Conservation (phyloP, 2,113 vertebrate genomes). For the Lonchura striata region DNA sequence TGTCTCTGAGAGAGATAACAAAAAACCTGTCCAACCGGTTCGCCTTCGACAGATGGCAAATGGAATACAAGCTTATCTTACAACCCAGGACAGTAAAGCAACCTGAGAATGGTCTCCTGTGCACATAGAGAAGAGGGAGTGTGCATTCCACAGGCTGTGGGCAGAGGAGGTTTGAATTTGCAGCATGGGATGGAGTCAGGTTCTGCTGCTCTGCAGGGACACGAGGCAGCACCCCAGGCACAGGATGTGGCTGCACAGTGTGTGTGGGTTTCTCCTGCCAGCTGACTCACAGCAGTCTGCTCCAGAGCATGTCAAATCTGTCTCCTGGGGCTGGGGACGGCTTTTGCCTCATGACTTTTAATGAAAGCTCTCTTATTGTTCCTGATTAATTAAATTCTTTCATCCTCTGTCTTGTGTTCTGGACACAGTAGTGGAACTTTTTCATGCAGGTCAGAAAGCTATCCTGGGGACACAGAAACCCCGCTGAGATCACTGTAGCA, state of each 20-base stretch:
- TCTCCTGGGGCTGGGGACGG: constrained; percentile 29
- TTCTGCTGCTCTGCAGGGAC: background rate
- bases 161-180: background rate
- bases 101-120: background rate
- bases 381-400: constrained; percentile 47
- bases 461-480: constrained; percentile 13
- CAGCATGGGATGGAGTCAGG: background rate
- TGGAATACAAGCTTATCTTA: no score
- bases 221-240: background rate
- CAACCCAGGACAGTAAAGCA: no score
- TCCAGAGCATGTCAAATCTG: constrained; percentile 23
- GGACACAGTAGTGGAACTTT: constrained; percentile 9
- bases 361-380: constrained; percentile 44
- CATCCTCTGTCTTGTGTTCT: background rate
- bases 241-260: background rate
- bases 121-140: background rate
- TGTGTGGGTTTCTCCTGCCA: constrained; percentile 18
- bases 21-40: no score
- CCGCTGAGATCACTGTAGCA: background rate
- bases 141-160: background rate
- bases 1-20: no score
- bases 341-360: constrained; percentile 52
- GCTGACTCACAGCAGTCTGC: constrained; percentile 41
- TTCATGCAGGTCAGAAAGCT: constrained; percentile 24
- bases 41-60: no score